Base-by-base conservation (phyloP, 2,113 vertebrate species). In the human (Homo sapiens) region DNA sequence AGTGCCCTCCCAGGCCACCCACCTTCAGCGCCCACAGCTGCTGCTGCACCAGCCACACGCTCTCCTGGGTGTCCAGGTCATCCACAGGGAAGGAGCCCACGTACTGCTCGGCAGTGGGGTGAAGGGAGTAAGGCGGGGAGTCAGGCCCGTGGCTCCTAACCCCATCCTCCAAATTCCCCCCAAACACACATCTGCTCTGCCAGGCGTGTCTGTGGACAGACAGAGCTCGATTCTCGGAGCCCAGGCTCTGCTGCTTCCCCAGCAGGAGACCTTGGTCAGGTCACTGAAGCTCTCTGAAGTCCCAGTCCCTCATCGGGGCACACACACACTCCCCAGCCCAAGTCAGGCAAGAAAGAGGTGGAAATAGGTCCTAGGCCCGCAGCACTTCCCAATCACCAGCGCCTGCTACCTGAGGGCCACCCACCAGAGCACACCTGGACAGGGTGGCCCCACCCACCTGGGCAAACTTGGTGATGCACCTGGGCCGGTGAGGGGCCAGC, bases 1-100 rank as follows among this genome's bases (percentile, higher is more conserved):
- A 9, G 13, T 1, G 23, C 9, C n/a, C 40, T 9, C 43, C 32
- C 30, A 22, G 45, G 55, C 50, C 25, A 9, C 98, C 6, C 23
- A 99, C 99, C 98, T 98, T 99, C 32, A 99, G 98, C 0, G 91
- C 96, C 97, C 98, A 98, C 76, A 99, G 98, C 98, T 99, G 99
- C 87, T 98, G 97, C 93, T 99, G 99, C 92, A 99, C 98, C 13
- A 87, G 96, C 97, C 98, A 98, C 0, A 98, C 99, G 73, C 98
- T 99, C 52, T 99, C 99, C 97, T 99, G 99, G 82, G 99, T 97
- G 78, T 99, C 99, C 93, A 97, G 43, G 97, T 99, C 99, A 1
- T 99, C 99, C 98, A 99, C 99, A 1, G 88, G 88, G 97, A 99
- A 99, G 59, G 99, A 99, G 75, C 99, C 99, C 96, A 99, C 99